Evolutionary conservation across 1,140 invertebrate species (phyloP), one percentile per base, ranked within the genome.

Genomic region (Lysiphlebus fabarum): DNA sequence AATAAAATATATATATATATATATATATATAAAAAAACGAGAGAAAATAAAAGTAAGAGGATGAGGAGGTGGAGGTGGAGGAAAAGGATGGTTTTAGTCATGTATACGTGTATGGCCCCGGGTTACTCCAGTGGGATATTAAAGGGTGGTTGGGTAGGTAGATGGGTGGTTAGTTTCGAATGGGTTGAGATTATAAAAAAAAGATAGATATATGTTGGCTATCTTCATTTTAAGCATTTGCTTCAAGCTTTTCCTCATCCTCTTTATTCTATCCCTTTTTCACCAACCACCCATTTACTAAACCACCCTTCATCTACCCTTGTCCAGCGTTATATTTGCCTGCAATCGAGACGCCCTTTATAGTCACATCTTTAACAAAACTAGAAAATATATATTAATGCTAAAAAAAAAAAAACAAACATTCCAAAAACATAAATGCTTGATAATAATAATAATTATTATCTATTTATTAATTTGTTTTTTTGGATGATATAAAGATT

Each of bases 241-340:
- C 64, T 68, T 56, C 65, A 58, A 59, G 41, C 59, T 55, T 63
- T 59, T 49, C 56, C 58, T 44, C 55, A 33, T 44, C 47, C 77
- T 73, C 74, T 45, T 53, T 49, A 10, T 36, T 45, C 26, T 56
- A 42, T 43, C 41, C 58, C 56, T 59, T 58, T 58, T 44, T 53
- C 73, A 71, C 69, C 70, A 65, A 65, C 78, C 74, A 73, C 74
- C 76, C 77, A 76, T 76, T 76, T 75, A 77, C 78, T 79, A 80
- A 74, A 78, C 74, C 79, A 75, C 75, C 77, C 78, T 77, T 26
- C 17, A 26, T 26, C 17, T 26, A 26, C 17, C 80, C 78, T 77
- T 78, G 81, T 81, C 79, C 79, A 69, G 70, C 70, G 71, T 26
- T 26, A 72, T 72, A 70, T 69, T 72, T 76, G 73, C 72, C 74